Conservation (phyloP, 2,888 invertebrate genomes). For the Blastobasis adustella region DNA sequence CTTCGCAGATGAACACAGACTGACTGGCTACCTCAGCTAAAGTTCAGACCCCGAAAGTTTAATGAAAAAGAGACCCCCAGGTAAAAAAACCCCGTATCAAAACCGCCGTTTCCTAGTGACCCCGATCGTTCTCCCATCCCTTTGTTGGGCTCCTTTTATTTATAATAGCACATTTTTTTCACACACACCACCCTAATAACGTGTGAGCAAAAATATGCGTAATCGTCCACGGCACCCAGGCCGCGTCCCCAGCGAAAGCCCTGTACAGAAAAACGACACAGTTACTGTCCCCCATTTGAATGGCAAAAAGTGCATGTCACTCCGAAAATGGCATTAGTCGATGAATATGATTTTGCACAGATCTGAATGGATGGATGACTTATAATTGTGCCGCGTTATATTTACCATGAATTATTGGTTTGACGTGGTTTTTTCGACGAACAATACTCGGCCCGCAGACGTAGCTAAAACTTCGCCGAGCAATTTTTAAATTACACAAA, state of each 20-base stretch:
- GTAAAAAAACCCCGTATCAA: slow-evolving; percentile 72
- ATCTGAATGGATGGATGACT: slow-evolving; percentile 68
- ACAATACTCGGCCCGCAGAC: neutral
- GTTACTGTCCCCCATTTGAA: slow-evolving; percentile 68
- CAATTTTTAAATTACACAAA: neutral
- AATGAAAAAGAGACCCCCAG: slow-evolving; percentile 66
- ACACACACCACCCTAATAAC: slow-evolving; percentile 71
- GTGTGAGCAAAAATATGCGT: slow-evolving; percentile 71
- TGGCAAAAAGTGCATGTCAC: slow-evolving; percentile 73
- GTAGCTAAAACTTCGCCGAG: neutral
- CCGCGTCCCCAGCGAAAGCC: slow-evolving; percentile 35
- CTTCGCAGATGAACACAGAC: slow-evolving; percentile 73
- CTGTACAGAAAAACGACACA: slow-evolving; percentile 54
- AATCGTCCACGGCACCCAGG: slow-evolving; percentile 44
- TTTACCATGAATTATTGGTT: slow-evolving; percentile 73
- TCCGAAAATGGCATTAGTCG: slow-evolving; percentile 67
- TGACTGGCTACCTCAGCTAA: slow-evolving; percentile 66
- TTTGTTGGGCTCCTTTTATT: slow-evolving; percentile 69
- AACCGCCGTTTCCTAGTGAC: slow-evolving; percentile 75
- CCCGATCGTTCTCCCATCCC: slow-evolving; percentile 73
- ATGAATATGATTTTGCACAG: slow-evolving; percentile 70
- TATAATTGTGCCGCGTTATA: slow-evolving; percentile 69
- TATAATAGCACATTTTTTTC: slow-evolving; percentile 73
- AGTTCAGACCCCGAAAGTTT: slow-evolving; percentile 47
- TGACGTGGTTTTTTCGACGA: slow-evolving; percentile 51